Conservation (phyloP, 2,888 invertebrate genomes). For the Sesamia inferens region DNA sequence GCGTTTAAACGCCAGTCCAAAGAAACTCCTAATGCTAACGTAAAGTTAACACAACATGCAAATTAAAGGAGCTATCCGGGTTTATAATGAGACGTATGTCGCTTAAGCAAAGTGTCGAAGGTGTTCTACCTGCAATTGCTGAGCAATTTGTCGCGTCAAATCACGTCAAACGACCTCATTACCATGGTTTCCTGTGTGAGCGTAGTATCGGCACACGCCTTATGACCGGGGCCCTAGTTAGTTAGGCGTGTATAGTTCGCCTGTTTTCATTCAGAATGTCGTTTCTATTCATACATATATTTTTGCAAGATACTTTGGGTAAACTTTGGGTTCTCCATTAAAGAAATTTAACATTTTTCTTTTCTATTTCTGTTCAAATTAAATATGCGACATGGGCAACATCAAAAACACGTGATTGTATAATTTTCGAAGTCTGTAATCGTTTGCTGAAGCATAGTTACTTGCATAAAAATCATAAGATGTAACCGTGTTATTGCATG, state of each 20-base stretch:
- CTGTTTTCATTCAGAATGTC: constrained; percentile 28
- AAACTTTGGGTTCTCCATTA: not conserved
- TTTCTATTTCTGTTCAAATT: constrained; percentile 1
- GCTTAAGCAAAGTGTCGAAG: constrained; percentile 48
- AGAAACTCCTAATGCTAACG: constrained; percentile 16
- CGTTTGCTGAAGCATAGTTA: not conserved
- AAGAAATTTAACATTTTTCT: not conserved
- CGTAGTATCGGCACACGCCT: constrained; percentile 29
- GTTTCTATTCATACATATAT: constrained; percentile 20
- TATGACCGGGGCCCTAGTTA: constrained; percentile 29
- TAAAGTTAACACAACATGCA: constrained; percentile 29
- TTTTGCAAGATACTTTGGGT: not conserved
- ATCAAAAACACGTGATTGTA: not conserved
- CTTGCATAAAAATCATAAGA: no score
- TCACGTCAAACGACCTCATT: constrained; percentile 81
- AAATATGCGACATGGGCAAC: not conserved
- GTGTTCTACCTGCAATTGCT: constrained; percentile 62
- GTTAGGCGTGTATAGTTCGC: constrained; percentile 30
- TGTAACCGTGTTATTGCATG: not conserved
- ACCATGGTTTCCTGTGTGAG: constrained; percentile 55
- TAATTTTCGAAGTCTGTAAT: not conserved
- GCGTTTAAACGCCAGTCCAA: constrained; percentile 13
- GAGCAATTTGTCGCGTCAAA: constrained; percentile 80
- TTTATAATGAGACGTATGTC: constrained; percentile 48
- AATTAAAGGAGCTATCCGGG: constrained; percentile 46